Conservation (phyloP, 2,797 vertebrate genomes). For the Sylvia borin region DNA sequence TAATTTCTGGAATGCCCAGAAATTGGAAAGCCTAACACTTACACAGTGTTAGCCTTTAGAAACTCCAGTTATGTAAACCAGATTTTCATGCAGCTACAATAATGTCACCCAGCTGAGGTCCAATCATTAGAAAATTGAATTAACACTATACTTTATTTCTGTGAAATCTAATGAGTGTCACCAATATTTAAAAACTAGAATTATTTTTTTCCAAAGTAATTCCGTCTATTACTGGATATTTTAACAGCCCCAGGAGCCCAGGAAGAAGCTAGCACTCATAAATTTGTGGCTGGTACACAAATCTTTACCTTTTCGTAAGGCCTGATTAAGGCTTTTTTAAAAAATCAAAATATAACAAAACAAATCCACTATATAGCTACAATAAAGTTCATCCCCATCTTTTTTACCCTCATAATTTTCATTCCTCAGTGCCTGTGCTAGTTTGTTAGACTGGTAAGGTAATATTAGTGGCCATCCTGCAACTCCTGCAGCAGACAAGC, state of each 20-base stretch:
- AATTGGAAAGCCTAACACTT: background rate
- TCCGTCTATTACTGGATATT: slow-evolving; percentile 7
- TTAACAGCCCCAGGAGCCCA: slow-evolving; percentile 20
- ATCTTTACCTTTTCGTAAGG: slow-evolving; percentile 5
- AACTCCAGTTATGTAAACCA: background rate
- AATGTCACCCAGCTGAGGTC: background rate
- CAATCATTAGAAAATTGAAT: slow-evolving; percentile 8
- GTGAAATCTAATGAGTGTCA: slow-evolving; percentile 50
- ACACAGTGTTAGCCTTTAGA: background rate
- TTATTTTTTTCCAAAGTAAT: background rate
- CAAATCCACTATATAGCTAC: background rate
- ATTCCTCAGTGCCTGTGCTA: background rate
- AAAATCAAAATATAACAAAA: background rate
- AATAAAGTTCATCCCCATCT: background rate
- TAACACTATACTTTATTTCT: slow-evolving; percentile 55
- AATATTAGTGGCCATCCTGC: background rate
- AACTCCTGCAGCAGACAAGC: background rate
- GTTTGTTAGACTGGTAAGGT: background rate
- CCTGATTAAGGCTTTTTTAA: background rate
- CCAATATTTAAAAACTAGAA: slow-evolving; percentile 48
- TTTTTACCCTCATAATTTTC: background rate
- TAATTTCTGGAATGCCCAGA: background rate
- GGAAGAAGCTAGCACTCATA: background rate
- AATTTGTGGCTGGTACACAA: background rate
- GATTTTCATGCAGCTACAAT: background rate